Conservation (phyloP, 2,888 invertebrate species). For the Leptopilina drosophilae region DNA sequence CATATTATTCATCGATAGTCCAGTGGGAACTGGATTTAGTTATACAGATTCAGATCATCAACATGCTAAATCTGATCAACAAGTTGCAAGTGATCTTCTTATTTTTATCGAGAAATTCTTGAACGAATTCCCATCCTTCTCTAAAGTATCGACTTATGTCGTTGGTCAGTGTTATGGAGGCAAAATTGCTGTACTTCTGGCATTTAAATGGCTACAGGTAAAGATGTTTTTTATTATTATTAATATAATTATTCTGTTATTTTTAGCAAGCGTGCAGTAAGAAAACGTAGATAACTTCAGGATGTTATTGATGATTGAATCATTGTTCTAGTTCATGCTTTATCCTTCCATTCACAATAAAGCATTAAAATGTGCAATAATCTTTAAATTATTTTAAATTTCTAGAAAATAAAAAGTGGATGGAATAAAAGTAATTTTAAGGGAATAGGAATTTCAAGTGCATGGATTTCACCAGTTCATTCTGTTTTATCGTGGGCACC, state of each 20-base stretch:
- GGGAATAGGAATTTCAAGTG: constrained; percentile 91
- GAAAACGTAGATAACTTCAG: too few relatives aligned
- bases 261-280: too few relatives aligned
- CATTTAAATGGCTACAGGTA: constrained; percentile 79
- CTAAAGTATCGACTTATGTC: constrained; percentile 87
- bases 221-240: constrained; percentile 7
- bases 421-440: constrained; percentile 84
- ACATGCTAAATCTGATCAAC: constrained; percentile 80
- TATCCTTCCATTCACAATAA: too few relatives aligned
- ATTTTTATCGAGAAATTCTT: constrained; percentile 85
- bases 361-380: too few relatives aligned
- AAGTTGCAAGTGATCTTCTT: constrained; percentile 88
- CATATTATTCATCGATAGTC: constrained; percentile 93
- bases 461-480: constrained; percentile 94
- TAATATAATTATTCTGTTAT: too few relatives aligned
- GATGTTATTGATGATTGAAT: too few relatives aligned
- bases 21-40: constrained; percentile 93
- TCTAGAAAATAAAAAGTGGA: constrained; percentile 81
- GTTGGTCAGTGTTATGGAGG: constrained; percentile 95
- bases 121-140: constrained; percentile 83
- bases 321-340: too few relatives aligned
- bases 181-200: constrained; percentile 93
- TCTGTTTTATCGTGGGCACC: constrained; percentile 91
- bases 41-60: constrained; percentile 81
- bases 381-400: background rate